Base-by-base conservation (phyloP, 2,888 invertebrate genomes). In the Scrobipalpa costella region DNA sequence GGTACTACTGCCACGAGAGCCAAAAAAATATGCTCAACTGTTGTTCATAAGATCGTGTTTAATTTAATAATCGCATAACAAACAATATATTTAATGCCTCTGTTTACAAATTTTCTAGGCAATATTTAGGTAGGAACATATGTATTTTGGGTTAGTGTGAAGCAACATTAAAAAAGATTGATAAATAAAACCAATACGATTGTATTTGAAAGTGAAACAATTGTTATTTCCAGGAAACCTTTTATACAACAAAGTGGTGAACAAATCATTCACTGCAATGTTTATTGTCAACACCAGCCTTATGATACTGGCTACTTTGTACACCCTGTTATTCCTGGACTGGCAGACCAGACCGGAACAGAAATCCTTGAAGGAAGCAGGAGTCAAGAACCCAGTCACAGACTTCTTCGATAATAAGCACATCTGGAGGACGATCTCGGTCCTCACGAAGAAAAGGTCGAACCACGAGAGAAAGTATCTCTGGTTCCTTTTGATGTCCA, bases 351-450 rank as follows among this genome's bases (percentile, higher is more conserved):
- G 93, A 19, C 78, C 92, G 0, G 92, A 92, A 64, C 96, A 96
- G 71, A 84, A 90, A 59, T 92, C 95, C 0, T 70, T 95, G 9
- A 84, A 86, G n/a, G 93, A 93, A 69, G 89, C 93, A 0, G 91
- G 92, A 0, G 92, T 93, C 0, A 88, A 76, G 27, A 94, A 94
- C 63, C 86, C 94, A 0, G 72, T 96, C 17, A 76, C 81, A 0
- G 96, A 96, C 75, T 96, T 96, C 77, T 96, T 96, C 69, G 95
- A 96, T 68, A 84, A 89, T 50, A 92, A 93, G 63, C 96, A 96
- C 75, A 92, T 95, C 0, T 81, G 86, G 9, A 92, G 93, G 33
- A 95, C 96, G 0, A 66, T 94, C 0, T 81, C 79, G 11, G 94
- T 95, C 0, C 74, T 96, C 5, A 81, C 92, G 0, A 95, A 93